Evolutionary conservation across 2,888 invertebrate species (phyloP), one percentile per base, ranked within the genome.

Genomic region (Gryllus longicercus): DNA sequence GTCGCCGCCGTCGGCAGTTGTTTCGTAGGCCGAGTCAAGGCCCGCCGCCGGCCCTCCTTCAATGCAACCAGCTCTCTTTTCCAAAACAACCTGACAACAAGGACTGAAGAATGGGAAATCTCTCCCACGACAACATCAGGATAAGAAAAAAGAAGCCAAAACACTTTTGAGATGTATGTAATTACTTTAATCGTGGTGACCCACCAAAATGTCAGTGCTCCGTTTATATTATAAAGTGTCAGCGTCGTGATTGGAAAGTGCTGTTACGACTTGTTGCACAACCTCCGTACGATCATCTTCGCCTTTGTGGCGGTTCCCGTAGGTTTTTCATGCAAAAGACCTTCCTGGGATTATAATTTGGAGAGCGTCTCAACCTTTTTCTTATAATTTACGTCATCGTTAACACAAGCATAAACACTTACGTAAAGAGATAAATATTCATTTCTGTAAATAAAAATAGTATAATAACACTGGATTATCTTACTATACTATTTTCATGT

Each of bases 191-290:
- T 63, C 16, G 12, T 14, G n/a, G 63, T 63, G 11, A 63, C 63
- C 63, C 63, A 18, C 63, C 16, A 63, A 63, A 63, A 63, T 63
- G 63, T 63, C 63, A 63, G 63, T 63, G 63, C n/a, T 63, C 63
- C 63, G 63, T 18, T 63, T 63, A 63, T n/a, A 16, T 4, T 63
- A 63, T 63, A n/a, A 63, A 63, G 63, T n/a, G 63, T 63, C n/a
- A 63, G 63, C 63, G 14, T 63, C 63, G 63, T 63, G 63, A 63
- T 63, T 63, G 63, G 63, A 63, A 63, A 63, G 63, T 63, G 63
- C 63, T n/a, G 63, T 63, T 63, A 63, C n/a, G 63, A 63, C n/a
- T 14, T 14, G 63, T 63, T 63, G 63, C 63, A 5, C 63, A 63
- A 63, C 16, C 8, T 38, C 8, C 8, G 63, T 18, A 4, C 63